Evolutionary conservation across 2,888 invertebrate species (phyloP), one percentile per base, ranked within the genome.

Genomic region (Rhagium mordax): DNA sequence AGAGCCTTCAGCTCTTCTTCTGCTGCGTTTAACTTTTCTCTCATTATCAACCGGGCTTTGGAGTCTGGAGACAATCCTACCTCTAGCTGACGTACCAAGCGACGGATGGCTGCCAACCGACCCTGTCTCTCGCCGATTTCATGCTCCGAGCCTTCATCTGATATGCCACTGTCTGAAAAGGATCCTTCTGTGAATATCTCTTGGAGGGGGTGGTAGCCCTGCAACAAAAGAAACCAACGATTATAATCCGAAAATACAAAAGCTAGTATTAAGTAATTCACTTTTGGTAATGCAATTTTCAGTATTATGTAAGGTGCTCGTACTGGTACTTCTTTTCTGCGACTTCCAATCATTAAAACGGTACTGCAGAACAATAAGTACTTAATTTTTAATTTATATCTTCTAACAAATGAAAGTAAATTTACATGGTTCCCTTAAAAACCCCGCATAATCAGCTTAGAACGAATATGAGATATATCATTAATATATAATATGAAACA

Each of bases 161-260:
- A 94, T 81, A 94, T 94, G n/a, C 94, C 94, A 29, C 93, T 93
- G 89, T 94, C 94, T 0, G 94, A 94, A 73, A 93, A 88, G n/a
- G 93, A 94, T 74, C 93, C 93, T 70, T 88, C 88, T 10, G 85
- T 85, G 72, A 88, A 85, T 71, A 88, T 83, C 87, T 89, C 86
- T 85, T 83, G 89, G 85, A 81, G 71, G 13, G 76, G 78, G 8
- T 73, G 70, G 84, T 77, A 90, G 82, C 77, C 90, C 90, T 82
- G 87, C 83, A 86, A 85, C 76, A 76, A 77, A 49, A 51, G 48
- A 60, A 29, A 57, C 15, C 2, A 21, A 24, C 3, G n/a, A 47
- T 61, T 24, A 48, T 5, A 41, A 41, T n/a, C 1, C 18, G 4
- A 3, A 53, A 18, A 53, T 3, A 5, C 21, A 18, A 20, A 21